Percentiles rank a stretch among this genome's conserved stretches.
Conservation (phyloP, 2,888 invertebrate species). For the Eupsilia transversa region DNA sequence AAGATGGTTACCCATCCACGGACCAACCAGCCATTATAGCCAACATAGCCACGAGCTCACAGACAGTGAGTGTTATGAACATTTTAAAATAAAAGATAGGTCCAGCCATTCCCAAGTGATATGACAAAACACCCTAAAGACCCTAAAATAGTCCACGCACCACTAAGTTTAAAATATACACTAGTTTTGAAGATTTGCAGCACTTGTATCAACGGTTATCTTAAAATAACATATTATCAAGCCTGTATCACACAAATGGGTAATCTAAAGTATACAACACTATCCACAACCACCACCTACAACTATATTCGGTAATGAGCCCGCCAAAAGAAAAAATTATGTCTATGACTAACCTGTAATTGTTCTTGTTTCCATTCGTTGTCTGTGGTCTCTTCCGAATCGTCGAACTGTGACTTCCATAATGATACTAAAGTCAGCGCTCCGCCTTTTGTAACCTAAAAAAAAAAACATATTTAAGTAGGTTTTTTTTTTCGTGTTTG, state of each 20-base stretch:
- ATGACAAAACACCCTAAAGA: too few relatives aligned
- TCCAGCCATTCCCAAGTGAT: too few relatives aligned
- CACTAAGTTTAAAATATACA: neutral
- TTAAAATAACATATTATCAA: neutral
- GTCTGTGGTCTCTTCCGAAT: conserved; percentile 98
- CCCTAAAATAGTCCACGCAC: too few relatives aligned
- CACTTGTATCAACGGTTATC: neutral
- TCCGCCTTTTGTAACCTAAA: conserved; percentile 96
- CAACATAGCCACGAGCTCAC: too few relatives aligned
- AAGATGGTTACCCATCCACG: too few relatives aligned
- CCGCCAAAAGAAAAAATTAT: too few relatives aligned
- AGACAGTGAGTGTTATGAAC: too few relatives aligned
- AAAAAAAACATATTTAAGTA: neutral
- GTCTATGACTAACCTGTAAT: conserved; percentile 79
- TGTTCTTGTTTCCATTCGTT: conserved; percentile 97
- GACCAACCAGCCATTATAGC: too few relatives aligned
- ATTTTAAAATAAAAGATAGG: too few relatives aligned
- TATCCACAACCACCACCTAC: conserved; percentile 14
- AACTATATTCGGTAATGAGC: neutral
- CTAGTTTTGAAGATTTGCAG: neutral
- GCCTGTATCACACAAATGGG: neutral
- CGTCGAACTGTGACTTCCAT: conserved; percentile 99
- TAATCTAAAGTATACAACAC: neutral
- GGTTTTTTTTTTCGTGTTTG: too few relatives aligned
- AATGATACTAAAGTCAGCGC: conserved; percentile 96